These are phyloP conservation scores for Cancer borealis DNA, from an alignment of 2,888 invertebrate species.

Conservation along the genomic window DNA sequence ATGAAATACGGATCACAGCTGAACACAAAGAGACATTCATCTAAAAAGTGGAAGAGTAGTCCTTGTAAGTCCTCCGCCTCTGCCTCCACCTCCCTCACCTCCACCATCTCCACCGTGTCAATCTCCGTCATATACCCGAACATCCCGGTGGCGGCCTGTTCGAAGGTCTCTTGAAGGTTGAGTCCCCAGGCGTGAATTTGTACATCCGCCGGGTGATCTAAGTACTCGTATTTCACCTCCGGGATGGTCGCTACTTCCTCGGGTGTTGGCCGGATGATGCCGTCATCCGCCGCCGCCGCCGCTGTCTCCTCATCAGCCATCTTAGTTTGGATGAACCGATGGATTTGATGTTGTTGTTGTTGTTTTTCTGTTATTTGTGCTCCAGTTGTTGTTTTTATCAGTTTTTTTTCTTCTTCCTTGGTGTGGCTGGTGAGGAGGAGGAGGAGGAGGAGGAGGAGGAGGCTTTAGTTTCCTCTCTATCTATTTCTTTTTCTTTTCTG, in stretches of 20 bases:
- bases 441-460: neutral
- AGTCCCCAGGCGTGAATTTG: slow-evolving; percentile 98
- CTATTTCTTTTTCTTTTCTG: too few relatives aligned
- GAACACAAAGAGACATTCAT: slow-evolving; percentile 95
- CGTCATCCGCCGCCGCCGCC: neutral
- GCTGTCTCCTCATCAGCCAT: neutral
- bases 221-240: slow-evolving; percentile 77
- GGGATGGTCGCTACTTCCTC: neutral
- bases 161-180: slow-evolving; percentile 92
- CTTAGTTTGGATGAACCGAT: neutral
- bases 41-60: slow-evolving; percentile 94
- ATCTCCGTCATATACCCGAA: slow-evolving; percentile 98
- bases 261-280: neutral
- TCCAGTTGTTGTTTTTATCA: too few relatives aligned
- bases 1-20: slow-evolving; percentile 94
- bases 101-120: slow-evolving; percentile 88
- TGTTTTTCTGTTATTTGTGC: neutral
- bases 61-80: slow-evolving; percentile 93
- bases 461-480: too few relatives aligned
- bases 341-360: neutral
- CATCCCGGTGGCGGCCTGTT: slow-evolving; percentile 97
- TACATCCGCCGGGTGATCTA: slow-evolving; percentile 99
- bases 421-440: neutral
- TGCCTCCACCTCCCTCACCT: slow-evolving; percentile 85
- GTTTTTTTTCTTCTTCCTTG: neutral